Conservation (phyloP, 2,888 invertebrate species). For the Melinaea menophilus region DNA sequence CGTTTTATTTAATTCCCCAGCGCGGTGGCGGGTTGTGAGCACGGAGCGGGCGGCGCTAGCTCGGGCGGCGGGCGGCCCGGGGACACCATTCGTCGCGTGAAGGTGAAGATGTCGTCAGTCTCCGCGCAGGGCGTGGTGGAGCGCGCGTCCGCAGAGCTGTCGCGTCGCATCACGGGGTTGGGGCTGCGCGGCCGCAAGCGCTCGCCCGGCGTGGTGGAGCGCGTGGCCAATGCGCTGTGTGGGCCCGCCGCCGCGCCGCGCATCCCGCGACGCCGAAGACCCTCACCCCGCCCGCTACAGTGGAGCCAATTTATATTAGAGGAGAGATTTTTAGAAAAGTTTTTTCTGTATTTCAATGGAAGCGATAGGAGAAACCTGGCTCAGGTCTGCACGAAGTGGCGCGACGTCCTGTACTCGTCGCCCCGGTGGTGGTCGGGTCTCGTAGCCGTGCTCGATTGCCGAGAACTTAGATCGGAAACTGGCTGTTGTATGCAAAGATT, state of each 20-base stretch:
- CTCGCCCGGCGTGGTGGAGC: constrained; percentile 86
- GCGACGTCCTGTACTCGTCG: constrained; percentile 91
- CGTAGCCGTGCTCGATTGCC: constrained; percentile 90
- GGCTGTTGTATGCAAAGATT: constrained; percentile 77
- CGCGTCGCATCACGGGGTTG: constrained; percentile 91
- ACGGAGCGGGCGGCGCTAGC: constrained; percentile 56
- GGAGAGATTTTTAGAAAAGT: constrained; percentile 88
- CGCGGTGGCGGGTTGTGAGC: constrained; percentile 74
- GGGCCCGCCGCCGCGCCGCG: constrained; percentile 78
- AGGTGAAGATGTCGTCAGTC: constrained; percentile 86
- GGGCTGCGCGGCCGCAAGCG: constrained; percentile 82
- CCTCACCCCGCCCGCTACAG: constrained; percentile 78
- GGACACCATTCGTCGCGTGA: constrained; percentile 71
- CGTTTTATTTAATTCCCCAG: constrained; percentile 19
- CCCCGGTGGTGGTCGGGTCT: constrained; percentile 93
- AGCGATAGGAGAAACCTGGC: constrained; percentile 88
- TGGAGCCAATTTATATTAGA: constrained; percentile 89
- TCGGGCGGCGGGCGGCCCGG: constrained; percentile 55
- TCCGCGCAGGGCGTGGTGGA: constrained; percentile 94
- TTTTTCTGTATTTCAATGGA: constrained; percentile 90
- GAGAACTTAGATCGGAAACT: constrained; percentile 83
- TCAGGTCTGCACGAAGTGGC: constrained; percentile 92
- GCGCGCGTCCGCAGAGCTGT: constrained; percentile 92
- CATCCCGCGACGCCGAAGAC: constrained; percentile 65
- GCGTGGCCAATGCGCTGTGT: constrained; percentile 91